Base-by-base conservation (phyloP, 2,797 vertebrate species). In the Lacerta agilis region DNA sequence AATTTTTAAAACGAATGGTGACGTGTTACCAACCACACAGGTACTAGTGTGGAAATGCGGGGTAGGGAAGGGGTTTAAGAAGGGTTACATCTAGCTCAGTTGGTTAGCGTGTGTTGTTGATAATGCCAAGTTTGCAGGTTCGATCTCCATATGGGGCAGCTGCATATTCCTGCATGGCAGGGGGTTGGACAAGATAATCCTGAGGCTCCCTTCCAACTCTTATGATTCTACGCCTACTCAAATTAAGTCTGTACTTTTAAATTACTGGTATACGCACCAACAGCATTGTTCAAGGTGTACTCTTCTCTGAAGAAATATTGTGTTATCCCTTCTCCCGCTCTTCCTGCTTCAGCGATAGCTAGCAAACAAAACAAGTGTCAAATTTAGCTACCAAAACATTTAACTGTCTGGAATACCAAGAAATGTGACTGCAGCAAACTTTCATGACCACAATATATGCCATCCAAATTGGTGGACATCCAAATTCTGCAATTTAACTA, bases 241-340 rank as follows among this genome's bases (percentile, higher is more conserved):
- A 55, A 55, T 55, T 55, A 55, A 55, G 3, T 49, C 3, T 10
- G 17, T 38, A 11, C 38, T 92, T 88, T 78, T 64, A 92, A 94
- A 58, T 49, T 43, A 41, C 38, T 86, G 55, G 64, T 23, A 86
- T 41, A 96, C 97, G 27, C 96, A 99, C 98, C 98, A 83, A 98
- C 95, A 0, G 98, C 94, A 86, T 97, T 96, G 95, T 99, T 99
- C 89, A 99, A 95, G 0, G 85, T 94, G 77, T 99, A 99, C 92
- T 99, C 99, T 93, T 97, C 97, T 92, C 96, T 97, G 96, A 99
- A 99, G 76, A 99, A 98, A 92, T 97, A 97, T 91, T 96, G 90
- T 2, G 91, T 0, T 3, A 98, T 29, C 38, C 94, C 91, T 75
- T 84, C 95, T 66, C 98, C 97, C 36, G 18, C 82, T 94, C 96